Percentiles rank a stretch among this genome's conserved stretches.
Evolutionary conservation across 2,888 invertebrate species (phyloP).

Genomic region (Meta bourneti): DNA sequence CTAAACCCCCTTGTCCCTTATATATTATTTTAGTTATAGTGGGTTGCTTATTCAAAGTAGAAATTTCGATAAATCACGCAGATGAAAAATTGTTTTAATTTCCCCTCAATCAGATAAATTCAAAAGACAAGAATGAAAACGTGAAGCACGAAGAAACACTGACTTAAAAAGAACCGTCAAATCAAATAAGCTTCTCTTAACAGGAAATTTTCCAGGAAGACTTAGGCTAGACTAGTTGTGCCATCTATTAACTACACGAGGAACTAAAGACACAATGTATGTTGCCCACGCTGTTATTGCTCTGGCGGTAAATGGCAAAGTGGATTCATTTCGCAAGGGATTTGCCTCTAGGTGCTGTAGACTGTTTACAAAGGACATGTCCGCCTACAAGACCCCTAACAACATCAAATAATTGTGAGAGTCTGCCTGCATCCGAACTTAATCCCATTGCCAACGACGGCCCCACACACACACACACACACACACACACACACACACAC

Average conservation of each 20-base stretch:
- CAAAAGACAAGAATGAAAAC: too few relatives aligned
- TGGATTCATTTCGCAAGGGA: constrained; percentile 67
- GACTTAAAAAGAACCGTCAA: neutral
- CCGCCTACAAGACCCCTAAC: constrained; percentile 63
- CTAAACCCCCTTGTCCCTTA: too few relatives aligned
- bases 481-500: too few relatives aligned
- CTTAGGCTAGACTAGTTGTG: constrained; percentile 44
- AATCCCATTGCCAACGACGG: constrained; percentile 68
- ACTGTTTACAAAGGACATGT: constrained; percentile 74
- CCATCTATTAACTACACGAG: constrained; percentile 63
- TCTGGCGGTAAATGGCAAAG: constrained; percentile 49
- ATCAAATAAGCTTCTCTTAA: constrained; percentile 1
- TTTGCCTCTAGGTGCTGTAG: constrained; percentile 64
- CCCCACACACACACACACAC: too few relatives aligned
- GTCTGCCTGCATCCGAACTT: constrained; percentile 61
- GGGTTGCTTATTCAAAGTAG: too few relatives aligned
- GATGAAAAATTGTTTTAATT: too few relatives aligned
- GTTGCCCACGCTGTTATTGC: constrained; percentile 41
- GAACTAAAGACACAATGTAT: constrained; percentile 58
- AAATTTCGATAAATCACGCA: too few relatives aligned
- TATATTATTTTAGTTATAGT: too few relatives aligned
- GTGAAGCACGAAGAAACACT: too few relatives aligned
- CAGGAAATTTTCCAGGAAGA: constrained; percentile 23
- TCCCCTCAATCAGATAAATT: too few relatives aligned
- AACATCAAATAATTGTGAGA: constrained; percentile 73